Conservation (phyloP, 1,140 invertebrate genomes). For the Pomacea maculata region DNA sequence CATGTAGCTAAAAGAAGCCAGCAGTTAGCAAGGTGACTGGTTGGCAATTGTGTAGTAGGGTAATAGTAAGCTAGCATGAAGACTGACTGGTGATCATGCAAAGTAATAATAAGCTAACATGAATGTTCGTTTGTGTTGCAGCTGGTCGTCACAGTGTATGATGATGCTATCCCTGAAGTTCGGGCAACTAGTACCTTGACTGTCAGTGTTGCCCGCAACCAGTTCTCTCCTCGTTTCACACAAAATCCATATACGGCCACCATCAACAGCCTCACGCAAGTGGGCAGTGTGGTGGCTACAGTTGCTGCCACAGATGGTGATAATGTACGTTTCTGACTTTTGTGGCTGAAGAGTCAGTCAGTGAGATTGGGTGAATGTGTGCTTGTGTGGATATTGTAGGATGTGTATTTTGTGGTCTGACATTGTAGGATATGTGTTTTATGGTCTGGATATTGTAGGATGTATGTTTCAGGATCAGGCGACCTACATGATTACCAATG, state of each 20-base stretch:
- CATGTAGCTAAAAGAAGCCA: too few relatives aligned
- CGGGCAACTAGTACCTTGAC: constrained; percentile 76
- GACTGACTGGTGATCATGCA: too few relatives aligned
- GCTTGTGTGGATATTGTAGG: not conserved
- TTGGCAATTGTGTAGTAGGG: too few relatives aligned
- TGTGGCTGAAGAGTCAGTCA: not conserved
- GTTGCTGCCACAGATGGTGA: constrained; percentile 69
- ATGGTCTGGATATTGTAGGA: too few relatives aligned
- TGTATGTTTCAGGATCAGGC: too few relatives aligned
- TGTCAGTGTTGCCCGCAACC: constrained; percentile 84
- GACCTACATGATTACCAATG: too few relatives aligned
- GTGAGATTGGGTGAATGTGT: not conserved
- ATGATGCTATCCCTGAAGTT: constrained; percentile 34
- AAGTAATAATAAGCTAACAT: too few relatives aligned
- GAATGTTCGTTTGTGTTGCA: constrained; percentile 19
- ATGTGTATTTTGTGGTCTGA: too few relatives aligned
- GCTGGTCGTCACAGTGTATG: constrained; percentile 44
- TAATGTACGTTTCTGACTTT: constrained; percentile 38
- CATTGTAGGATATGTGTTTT: too few relatives aligned
- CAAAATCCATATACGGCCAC: constrained; percentile 78
- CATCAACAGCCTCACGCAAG: constrained; percentile 82
- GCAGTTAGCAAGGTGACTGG: too few relatives aligned
- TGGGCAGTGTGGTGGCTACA: constrained; percentile 77
- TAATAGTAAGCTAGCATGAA: too few relatives aligned
- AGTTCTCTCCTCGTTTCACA: constrained; percentile 66